Percentiles rank a stretch among this genome's conserved stretches.
phyloP scores from a whole-genome alignment of 2,888 invertebrate genomes.

The Drosophila leonis region DNA sequence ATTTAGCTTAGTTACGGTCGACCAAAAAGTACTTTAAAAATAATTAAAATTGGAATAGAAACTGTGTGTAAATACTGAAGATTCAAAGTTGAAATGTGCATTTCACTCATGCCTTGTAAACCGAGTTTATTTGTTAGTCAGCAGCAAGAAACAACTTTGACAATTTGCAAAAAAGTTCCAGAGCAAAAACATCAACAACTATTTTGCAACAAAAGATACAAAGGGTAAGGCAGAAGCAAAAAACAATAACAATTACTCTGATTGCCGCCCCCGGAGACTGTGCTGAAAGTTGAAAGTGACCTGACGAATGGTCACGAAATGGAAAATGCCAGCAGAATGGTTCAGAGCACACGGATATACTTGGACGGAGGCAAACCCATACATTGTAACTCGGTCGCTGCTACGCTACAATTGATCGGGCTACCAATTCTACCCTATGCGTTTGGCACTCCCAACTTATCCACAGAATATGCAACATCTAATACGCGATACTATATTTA shows the following conservation, averaged over 20 bases:
- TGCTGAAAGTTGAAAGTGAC: slow-evolving; percentile 60
- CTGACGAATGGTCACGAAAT: slow-evolving; percentile 65
- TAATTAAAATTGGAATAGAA: neutral
- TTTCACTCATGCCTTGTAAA: neutral
- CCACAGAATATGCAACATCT: neutral
- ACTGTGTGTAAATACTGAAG: neutral
- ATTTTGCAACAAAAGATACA: slow-evolving; percentile 26
- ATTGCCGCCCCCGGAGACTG: slow-evolving; percentile 69
- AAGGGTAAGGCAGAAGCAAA: slow-evolving; percentile 40
- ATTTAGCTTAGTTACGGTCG: neutral
- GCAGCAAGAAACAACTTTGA: slow-evolving; percentile 39
- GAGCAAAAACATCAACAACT: slow-evolving; percentile 24
- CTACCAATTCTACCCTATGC: neutral
- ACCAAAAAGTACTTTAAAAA: neutral
- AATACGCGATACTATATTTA: neutral
- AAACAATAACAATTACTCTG: slow-evolving; percentile 77
- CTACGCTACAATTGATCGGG: slow-evolving; percentile 40
- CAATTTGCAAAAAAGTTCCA: slow-evolving; percentile 58
- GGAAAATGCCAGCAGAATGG: slow-evolving; percentile 50
- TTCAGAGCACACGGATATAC: neutral
- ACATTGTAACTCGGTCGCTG: slow-evolving; percentile 43
- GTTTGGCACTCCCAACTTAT: too few species aligned
- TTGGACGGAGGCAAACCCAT: slow-evolving; percentile 2
- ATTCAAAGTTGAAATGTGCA: neutral
- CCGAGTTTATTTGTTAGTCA: slow-evolving; percentile 35